Evolutionary conservation across 2,888 invertebrate species (phyloP).

Genomic region (Amphipyra berbera): DNA sequence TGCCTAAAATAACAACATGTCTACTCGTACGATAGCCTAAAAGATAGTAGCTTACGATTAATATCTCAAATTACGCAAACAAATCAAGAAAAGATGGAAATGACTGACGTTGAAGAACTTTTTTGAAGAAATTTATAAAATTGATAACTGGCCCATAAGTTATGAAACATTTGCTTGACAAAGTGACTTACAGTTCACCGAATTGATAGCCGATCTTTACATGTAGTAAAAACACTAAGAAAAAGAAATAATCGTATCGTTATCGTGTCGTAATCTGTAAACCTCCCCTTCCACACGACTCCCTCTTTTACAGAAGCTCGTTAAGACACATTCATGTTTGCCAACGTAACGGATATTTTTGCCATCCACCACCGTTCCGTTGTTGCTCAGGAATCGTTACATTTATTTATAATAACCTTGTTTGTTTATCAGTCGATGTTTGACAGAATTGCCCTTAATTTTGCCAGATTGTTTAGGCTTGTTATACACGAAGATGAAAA

Average conservation of each 20-base stretch:
- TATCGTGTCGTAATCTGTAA: constrained; percentile 66
- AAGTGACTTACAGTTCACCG: too few relatives aligned
- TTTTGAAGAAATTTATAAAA: too few relatives aligned
- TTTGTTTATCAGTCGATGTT: constrained; percentile 50
- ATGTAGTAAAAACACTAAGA: background rate
- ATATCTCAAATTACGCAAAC: too few relatives aligned
- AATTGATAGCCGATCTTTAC: too few relatives aligned
- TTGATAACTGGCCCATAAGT: too few relatives aligned
- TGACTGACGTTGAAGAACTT: too few relatives aligned
- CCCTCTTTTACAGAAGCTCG: constrained; percentile 82
- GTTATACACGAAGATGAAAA: constrained; percentile 13
- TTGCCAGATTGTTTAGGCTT: constrained; percentile 34
- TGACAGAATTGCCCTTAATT: constrained; percentile 46
- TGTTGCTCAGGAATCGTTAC: constrained; percentile 45
- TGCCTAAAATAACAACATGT: too few relatives aligned
- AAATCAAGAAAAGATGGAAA: too few relatives aligned
- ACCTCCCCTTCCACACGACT: constrained; percentile 59
- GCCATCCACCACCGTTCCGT: constrained; percentile 26
- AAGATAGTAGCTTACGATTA: too few relatives aligned
- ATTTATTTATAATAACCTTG: constrained; percentile 60
- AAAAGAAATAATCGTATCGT: constrained; percentile 22
- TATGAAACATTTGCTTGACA: too few relatives aligned
- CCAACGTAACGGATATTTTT: constrained; percentile 83
- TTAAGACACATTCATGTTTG: constrained; percentile 86
- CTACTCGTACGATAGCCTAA: too few relatives aligned